phyloP scores from a whole-genome alignment of 1,140 invertebrate genomes.

The Drosophila micromelanica region DNA sequence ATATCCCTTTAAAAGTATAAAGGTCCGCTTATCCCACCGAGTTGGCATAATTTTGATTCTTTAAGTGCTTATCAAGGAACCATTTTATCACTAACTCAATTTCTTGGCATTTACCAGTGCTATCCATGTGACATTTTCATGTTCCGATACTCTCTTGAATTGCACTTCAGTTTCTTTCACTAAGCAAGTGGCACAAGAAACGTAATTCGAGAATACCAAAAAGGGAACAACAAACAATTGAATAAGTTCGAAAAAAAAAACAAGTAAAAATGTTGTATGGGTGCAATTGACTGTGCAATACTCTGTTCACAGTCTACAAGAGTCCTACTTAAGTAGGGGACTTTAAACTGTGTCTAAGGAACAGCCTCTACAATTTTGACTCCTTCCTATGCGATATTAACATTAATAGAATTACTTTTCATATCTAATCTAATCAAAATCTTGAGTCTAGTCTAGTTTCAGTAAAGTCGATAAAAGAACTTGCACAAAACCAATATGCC shows the following conservation, averaged over 20 bases:
- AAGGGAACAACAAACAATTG: slow-evolving; percentile 6
- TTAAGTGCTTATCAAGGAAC: slow-evolving; percentile 18
- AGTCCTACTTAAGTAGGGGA: no score
- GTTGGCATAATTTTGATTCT: slow-evolving; percentile 4
- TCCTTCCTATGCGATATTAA: no score
- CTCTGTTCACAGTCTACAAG: no score
- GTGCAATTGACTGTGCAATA: no score
- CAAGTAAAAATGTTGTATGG: neutral
- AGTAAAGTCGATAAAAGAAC: no score
- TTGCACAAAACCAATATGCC: neutral
- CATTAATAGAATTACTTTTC: no score
- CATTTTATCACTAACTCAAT: slow-evolving; percentile 31
- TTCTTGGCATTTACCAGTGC: slow-evolving; percentile 9
- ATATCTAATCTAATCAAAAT: no score
- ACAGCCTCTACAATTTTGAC: no score
- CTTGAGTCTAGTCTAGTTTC: no score
- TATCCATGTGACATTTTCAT: slow-evolving; percentile 12
- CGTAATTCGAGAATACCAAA: slow-evolving; percentile 28
- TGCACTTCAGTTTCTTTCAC: slow-evolving; percentile 17
- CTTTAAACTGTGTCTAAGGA: no score
- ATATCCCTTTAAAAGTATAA: neutral
- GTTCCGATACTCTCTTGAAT: slow-evolving; percentile 8
- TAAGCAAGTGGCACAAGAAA: slow-evolving; percentile 33
- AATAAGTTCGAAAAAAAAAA: slow-evolving; percentile 1
- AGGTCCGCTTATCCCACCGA: neutral